Evolutionary conservation across 2,888 invertebrate genomes (phyloP).

Genomic region (Cactoblastis cactorum): DNA sequence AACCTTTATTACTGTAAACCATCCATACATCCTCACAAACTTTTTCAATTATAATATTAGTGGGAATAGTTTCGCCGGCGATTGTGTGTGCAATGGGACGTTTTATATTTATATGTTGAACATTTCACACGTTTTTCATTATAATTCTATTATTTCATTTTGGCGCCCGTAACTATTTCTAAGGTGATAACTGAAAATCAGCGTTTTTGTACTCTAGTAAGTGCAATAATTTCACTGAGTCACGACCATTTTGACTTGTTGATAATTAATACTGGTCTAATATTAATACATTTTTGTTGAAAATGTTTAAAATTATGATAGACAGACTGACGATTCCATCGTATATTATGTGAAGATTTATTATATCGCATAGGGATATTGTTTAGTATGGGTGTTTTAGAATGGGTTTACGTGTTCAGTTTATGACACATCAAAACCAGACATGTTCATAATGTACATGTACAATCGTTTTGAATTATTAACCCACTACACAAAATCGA

Average conservation of each 20-base stretch:
- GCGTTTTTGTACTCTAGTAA: too few relatives aligned
- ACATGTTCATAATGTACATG: neutral
- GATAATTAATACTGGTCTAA: too few relatives aligned
- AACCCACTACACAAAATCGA: too few relatives aligned
- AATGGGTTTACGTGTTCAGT: slow-evolving; percentile 19
- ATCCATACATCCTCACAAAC: too few relatives aligned
- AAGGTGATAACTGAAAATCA: too few relatives aligned
- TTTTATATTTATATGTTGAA: neutral
- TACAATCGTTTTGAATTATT: neutral
- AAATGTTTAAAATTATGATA: neutral
- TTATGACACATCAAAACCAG: slow-evolving; percentile 20
- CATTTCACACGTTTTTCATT: neutral
- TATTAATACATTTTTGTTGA: too few relatives aligned
- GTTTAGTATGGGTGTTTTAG: slow-evolving; percentile 19
- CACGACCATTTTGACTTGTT: too few relatives aligned
- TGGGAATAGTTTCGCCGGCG: neutral
- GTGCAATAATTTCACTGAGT: too few relatives aligned
- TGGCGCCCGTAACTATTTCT: too few relatives aligned
- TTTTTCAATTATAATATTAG: too few relatives aligned
- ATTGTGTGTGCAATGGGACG: neutral
- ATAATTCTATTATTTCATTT: too few relatives aligned
- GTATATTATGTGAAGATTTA: neutral
- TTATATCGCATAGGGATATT: neutral
- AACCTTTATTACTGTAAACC: too few relatives aligned
- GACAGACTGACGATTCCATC: neutral